Conservation (phyloP, 2,113 vertebrate genomes). For the Solea senegalensis region DNA sequence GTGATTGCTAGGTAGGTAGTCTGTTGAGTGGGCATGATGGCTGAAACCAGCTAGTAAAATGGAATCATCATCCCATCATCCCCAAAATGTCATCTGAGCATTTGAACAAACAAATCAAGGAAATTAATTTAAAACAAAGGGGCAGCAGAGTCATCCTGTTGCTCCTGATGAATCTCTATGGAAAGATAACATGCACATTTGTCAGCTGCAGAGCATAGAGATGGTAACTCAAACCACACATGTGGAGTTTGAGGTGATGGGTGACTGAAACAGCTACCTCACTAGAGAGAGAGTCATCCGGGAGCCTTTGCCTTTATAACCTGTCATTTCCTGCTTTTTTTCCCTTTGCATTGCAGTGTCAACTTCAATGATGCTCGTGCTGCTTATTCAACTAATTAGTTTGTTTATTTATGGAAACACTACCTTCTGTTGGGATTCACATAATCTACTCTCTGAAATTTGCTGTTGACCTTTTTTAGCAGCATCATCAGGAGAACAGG, state of each 20-base stretch:
- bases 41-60: too few relatives aligned
- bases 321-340: slow-evolving; percentile 43
- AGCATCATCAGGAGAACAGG: slow-evolving; percentile 14
- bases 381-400: slow-evolving; percentile 54
- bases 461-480: slow-evolving; percentile 33
- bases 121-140: background rate
- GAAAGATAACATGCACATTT: background rate
- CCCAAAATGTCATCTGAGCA: background rate
- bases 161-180: background rate
- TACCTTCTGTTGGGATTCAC: slow-evolving; percentile 16
- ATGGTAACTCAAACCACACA: background rate
- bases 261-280: slow-evolving; percentile 33
- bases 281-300: slow-evolving; percentile 31
- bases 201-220: background rate
- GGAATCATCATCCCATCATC: background rate
- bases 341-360: background rate
- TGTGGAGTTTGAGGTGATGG: background rate
- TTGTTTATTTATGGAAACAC: slow-evolving; percentile 49
- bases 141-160: background rate
- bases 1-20: too few relatives aligned
- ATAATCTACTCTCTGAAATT: slow-evolving; percentile 15
- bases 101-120: background rate
- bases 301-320: slow-evolving; percentile 32
- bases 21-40: background rate
- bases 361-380: slow-evolving; percentile 19